Base-by-base conservation (phyloP, 1,140 invertebrate genomes). In the Microplitis demolitor region DNA sequence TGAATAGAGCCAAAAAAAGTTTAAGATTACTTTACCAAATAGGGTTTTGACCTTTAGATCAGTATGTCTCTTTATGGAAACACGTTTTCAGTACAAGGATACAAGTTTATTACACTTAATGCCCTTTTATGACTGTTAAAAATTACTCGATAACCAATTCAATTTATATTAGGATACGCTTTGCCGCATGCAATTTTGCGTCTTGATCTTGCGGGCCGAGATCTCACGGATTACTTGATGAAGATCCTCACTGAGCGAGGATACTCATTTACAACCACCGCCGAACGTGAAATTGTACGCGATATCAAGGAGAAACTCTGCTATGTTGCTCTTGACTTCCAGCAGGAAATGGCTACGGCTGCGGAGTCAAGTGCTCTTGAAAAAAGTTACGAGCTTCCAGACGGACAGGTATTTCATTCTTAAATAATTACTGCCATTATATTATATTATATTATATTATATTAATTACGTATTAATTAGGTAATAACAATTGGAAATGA, bases 401-500 rank as follows among this genome's bases (percentile, higher is more conserved):
- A 95, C 83, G 96, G 93, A 76, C 95, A 95, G 87, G 93, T 95
- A 34, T 64, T 64, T 39, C 13, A 16, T 73, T 73, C 4, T 45
- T 70, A 34, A 4, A 39, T 67, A 71, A 66, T 61, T 69, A 63
- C 3, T 50, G 9, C 37, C 16, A 45, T 14, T 50, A 39, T 69
- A 66, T 51, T 37, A 33, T 24, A 24, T 2, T 24, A 24, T 14
- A 73, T 63, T 16, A 14, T 45, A 24, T 24, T 24, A 24, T 24
- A 24, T 24, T 24, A 24, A 24, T 24, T 24, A 24, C 2, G 24
- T 63, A 37, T 76, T 33, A 34, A 63, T 73, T 82, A 89, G 82
- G 91, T 92, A 37, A 92, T 97, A 87, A 98, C 95, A 82, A 97
- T 98, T 82, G 96, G 95, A 70, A 96, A 96, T 86, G 95, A 97